Conservation (phyloP, 2,797 vertebrate species). For the Schizopygopsis pylzovi region DNA sequence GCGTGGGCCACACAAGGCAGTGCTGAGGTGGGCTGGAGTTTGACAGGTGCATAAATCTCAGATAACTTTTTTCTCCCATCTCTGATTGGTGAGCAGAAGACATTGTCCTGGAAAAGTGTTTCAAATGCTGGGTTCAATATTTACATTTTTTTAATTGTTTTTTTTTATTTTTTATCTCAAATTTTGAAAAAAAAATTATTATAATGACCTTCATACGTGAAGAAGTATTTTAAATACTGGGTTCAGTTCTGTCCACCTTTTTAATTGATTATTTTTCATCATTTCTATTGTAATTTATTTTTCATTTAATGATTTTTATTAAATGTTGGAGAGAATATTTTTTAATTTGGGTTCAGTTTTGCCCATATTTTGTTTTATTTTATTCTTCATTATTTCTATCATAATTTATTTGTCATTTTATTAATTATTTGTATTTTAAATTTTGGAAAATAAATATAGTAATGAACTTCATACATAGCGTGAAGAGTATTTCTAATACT, state of each 20-base stretch:
- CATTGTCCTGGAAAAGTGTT: neutral
- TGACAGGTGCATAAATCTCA: conserved; percentile 14
- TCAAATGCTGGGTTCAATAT: too few species aligned
- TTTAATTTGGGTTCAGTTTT: too few species aligned
- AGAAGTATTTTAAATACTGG: neutral
- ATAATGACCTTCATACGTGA: neutral
- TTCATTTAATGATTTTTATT: neutral
- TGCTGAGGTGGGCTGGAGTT: conserved; percentile 4
- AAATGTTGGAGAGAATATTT: neutral
- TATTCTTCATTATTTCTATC: too few species aligned
- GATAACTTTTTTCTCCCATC: neutral
- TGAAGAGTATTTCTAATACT: neutral
- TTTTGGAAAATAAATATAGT: neutral
- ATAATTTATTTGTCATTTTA: too few species aligned
- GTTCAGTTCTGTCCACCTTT: neutral
- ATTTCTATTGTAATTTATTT: too few species aligned
- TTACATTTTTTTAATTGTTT: too few species aligned
- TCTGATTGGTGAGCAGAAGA: neutral
- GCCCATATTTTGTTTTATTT: too few species aligned
- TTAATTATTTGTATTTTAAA: neutral
- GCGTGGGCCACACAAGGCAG: neutral
- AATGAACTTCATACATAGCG: neutral
- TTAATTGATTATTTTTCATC: neutral
- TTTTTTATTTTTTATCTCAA: accelerated
- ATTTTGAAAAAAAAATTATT: neutral